Conservation (phyloP, 2,113 vertebrate genomes). For the Tricholaema leucomelas region DNA sequence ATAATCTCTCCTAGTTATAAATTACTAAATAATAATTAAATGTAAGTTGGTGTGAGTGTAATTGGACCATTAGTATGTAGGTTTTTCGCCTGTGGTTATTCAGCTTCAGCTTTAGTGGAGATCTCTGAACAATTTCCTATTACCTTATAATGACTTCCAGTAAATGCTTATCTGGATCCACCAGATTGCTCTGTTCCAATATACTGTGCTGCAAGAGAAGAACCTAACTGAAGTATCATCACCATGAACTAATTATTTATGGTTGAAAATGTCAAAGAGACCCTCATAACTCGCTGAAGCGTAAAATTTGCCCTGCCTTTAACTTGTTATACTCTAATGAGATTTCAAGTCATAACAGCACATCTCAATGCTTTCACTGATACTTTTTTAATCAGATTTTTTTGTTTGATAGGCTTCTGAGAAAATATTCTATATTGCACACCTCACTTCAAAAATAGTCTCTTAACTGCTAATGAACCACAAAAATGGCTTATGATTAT, state of each 20-base stretch:
- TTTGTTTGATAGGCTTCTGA: not conserved
- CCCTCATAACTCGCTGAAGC: slow-evolving; percentile 41
- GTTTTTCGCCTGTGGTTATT: slow-evolving; percentile 3
- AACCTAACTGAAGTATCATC: not conserved
- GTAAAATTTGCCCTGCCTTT: slow-evolving; percentile 38
- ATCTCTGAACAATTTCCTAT: slow-evolving; percentile 35
- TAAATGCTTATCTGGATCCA: slow-evolving; percentile 59
- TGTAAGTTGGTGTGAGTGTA: not conserved
- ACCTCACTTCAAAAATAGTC: not conserved
- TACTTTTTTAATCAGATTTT: slow-evolving; percentile 13
- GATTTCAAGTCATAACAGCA: slow-evolving; percentile 17
- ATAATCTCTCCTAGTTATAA: not conserved
- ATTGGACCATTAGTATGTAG: not conserved
- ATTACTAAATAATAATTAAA: slow-evolving; percentile 36
- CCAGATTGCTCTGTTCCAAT: slow-evolving; percentile 44
- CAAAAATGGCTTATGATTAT: not conserved
- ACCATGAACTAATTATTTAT: slow-evolving; percentile 40
- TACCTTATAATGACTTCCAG: slow-evolving; percentile 32
- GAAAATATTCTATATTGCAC: not conserved
- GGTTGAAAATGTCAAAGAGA: slow-evolving; percentile 20
- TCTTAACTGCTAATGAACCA: not conserved
- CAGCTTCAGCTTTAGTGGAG: not conserved
- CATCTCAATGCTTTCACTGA: not conserved
- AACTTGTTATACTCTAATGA: slow-evolving; percentile 8
- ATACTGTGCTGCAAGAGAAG: not conserved